These are phyloP conservation scores for Odiellus spinosus DNA, from an alignment of 2,888 invertebrate species.

Conservation along the genomic window DNA sequence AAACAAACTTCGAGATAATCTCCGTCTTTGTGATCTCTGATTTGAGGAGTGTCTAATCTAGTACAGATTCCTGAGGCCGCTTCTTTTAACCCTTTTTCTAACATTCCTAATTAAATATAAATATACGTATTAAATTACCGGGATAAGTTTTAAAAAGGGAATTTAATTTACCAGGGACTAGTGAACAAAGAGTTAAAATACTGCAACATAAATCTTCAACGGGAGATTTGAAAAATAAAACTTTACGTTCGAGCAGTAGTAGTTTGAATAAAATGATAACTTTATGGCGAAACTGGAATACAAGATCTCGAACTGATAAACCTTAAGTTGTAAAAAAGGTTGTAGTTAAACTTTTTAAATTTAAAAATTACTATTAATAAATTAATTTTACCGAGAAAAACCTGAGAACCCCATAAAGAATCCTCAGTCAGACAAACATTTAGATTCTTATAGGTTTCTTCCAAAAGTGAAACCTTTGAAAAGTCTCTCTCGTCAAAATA, in stretches of 20 bases:
- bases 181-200: slow-evolving; percentile 69
- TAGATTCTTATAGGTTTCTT: slow-evolving; percentile 81
- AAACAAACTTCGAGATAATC: slow-evolving; percentile 13
- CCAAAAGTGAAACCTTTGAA: slow-evolving; percentile 64
- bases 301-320: slow-evolving; percentile 60
- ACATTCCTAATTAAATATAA: slow-evolving; percentile 38
- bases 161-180: slow-evolving; percentile 65
- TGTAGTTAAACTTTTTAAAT: too few species aligned
- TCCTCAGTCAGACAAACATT: slow-evolving; percentile 57
- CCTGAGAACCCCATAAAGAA: slow-evolving; percentile 38
- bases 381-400: slow-evolving; percentile 43
- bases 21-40: slow-evolving; percentile 9
- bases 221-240: slow-evolving; percentile 77
- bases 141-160: too few species aligned
- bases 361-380: too few species aligned
- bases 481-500: slow-evolving; percentile 94
- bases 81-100: slow-evolving; percentile 64
- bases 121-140: too few species aligned
- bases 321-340: slow-evolving; percentile 39
- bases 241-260: slow-evolving; percentile 59
- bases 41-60: slow-evolving; percentile 8
- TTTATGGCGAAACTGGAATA: slow-evolving; percentile 78
- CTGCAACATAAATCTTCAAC: slow-evolving; percentile 74
- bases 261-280: slow-evolving; percentile 81
- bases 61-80: slow-evolving; percentile 62